phyloP scores from a whole-genome alignment of 2,888 invertebrate species.

The Gortyna flavago region DNA sequence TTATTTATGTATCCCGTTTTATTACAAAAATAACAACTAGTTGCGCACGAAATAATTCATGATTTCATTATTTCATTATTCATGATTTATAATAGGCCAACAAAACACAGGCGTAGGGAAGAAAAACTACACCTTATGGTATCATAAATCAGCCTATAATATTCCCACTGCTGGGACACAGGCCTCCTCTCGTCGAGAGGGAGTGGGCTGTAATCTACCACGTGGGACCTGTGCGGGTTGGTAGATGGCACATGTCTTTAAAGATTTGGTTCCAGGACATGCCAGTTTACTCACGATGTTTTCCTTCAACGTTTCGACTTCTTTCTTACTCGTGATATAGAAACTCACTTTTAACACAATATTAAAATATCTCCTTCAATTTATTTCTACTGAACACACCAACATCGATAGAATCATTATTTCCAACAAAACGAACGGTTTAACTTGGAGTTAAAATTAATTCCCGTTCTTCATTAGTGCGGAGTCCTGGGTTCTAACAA shows the following conservation, averaged over 20 bases:
- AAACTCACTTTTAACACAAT: neutral
- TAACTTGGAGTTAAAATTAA: constrained; percentile 67
- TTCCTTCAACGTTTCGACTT: neutral
- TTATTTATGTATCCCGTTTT: constrained; percentile 1
- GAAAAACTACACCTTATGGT: neutral
- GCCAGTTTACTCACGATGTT: too few relatives aligned
- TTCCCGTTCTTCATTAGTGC: constrained; percentile 69
- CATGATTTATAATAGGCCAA: neutral
- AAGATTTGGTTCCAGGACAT: too few relatives aligned
- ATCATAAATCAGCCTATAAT: too few relatives aligned
- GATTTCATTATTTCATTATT: too few relatives aligned
- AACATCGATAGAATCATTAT: constrained; percentile 43
- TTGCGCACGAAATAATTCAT: neutral
- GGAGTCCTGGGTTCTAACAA: constrained; percentile 67
- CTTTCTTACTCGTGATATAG: neutral
- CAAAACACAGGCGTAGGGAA: neutral
- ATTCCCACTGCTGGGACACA: too few relatives aligned
- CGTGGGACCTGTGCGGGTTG: too few relatives aligned
- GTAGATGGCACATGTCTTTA: too few relatives aligned
- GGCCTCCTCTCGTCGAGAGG: too few relatives aligned
- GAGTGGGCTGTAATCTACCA: too few relatives aligned
- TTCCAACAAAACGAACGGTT: constrained; percentile 43
- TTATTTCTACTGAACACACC: neutral
- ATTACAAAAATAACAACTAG: neutral
- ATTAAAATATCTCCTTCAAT: neutral